Base-by-base conservation (phyloP, 1,140 invertebrate genomes). In the Samia ricini region DNA sequence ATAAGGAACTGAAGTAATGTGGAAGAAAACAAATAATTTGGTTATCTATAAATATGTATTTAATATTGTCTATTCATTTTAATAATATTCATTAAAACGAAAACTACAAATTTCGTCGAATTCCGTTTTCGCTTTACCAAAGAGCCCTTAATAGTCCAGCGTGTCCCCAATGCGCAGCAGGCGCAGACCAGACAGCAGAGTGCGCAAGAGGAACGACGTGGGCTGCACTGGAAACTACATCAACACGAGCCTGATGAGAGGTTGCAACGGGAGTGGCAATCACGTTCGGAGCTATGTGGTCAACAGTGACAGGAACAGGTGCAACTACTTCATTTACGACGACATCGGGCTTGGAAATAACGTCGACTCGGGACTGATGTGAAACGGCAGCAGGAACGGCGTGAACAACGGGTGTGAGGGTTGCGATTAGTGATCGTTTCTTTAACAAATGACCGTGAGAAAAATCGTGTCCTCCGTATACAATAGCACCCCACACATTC, bases 321-420 rank as follows among this genome's bases (percentile, higher is more conserved):
- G 74, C 65, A 42, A 56, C 63, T 20, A 74, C 71, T 50, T 73
- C 68, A 65, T 75, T 73, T 22, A 74, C 62, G 56, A 74, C 72
- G 18, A 76, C 74, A 22, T 81, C 72, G 23, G 75, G 80, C 61
- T 70, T 72, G 29, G 78, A 76, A 66, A 73, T 63, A 18, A 85
- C 75, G 61, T 83, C 77, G 57, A 79, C 76, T 33, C 80, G 74
- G 51, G 80, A 78, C 62, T 79, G 77, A 61, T 83, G 81, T 18
- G 77, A 80, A 22, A 78, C 74, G 29, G 81, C 80, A 24, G 71
- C 24, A 19, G 76, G 73, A 7, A 64, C 76, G 19, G 66, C 48
- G 33, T 64, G 56, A 4, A 56, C 57, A 48, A 64, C 58, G 59
- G 67, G 69, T 15, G 67, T 63, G 1, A 56, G 57, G 26, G 55